These are phyloP conservation scores for Plectrocnemia conspersa DNA, from an alignment of 1,140 invertebrate species.

Conservation along the genomic window DNA sequence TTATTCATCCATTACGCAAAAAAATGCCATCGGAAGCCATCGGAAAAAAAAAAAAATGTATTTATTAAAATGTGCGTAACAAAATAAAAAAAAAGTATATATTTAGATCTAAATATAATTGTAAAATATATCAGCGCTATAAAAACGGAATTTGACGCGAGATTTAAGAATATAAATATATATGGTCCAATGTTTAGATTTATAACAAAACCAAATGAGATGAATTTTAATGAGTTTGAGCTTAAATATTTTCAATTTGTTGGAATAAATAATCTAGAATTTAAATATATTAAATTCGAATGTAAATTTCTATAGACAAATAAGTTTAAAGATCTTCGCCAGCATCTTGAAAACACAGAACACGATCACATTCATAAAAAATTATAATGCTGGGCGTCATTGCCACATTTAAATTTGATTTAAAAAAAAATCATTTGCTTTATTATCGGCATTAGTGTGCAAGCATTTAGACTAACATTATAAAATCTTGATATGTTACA, in stretches of 20 bases:
- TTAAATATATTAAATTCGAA: slow-evolving; percentile 6
- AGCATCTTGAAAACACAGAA: slow-evolving; percentile 6
- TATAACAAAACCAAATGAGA: slow-evolving; percentile 3
- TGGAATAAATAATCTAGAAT: slow-evolving; percentile 9
- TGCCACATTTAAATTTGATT: background rate
- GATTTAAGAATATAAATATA: background rate
- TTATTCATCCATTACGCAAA: too few relatives aligned
- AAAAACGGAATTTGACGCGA: too few relatives aligned
- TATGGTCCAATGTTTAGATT: slow-evolving; percentile 7
- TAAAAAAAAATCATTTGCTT: slow-evolving; percentile 1
- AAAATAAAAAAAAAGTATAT: too few relatives aligned
- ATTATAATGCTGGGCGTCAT: background rate
- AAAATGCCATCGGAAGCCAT: too few relatives aligned
- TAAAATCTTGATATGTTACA: too few relatives aligned
- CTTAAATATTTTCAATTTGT: slow-evolving; percentile 6
- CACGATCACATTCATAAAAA: slow-evolving; percentile 2
- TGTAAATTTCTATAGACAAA: slow-evolving; percentile 6
- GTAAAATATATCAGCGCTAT: too few relatives aligned
- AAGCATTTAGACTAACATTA: too few relatives aligned
- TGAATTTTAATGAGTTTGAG: slow-evolving; percentile 1
- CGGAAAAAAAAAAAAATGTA: too few relatives aligned
- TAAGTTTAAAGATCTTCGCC: slow-evolving; percentile 7
- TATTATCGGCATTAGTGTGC: too few relatives aligned
- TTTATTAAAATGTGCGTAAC: too few relatives aligned
- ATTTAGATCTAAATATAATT: too few relatives aligned